These are phyloP conservation scores for Drosophila maculinotata DNA, from an alignment of 2,888 invertebrate genomes.

Conservation along the genomic window DNA sequence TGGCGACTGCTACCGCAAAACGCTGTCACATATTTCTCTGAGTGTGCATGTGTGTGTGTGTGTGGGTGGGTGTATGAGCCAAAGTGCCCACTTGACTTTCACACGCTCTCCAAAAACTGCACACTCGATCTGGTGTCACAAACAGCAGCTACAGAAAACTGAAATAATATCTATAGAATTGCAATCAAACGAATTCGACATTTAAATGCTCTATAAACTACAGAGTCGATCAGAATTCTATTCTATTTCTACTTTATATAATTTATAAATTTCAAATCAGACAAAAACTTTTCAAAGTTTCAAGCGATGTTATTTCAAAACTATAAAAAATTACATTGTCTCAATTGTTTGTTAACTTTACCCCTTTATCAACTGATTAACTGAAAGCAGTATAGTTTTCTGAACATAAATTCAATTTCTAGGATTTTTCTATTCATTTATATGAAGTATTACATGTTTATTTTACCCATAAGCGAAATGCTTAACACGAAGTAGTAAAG, in stretches of 20 bases:
- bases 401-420: too few relatives aligned
- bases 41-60: slow-evolving; percentile 25
- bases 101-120: slow-evolving; percentile 62
- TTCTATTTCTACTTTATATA: too few relatives aligned
- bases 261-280: too few relatives aligned
- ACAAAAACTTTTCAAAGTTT: too few relatives aligned
- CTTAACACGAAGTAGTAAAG: slow-evolving; percentile 10
- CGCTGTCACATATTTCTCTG: slow-evolving; percentile 53
- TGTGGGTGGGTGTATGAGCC: slow-evolving; percentile 28
- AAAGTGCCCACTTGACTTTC: slow-evolving; percentile 73
- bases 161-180: slow-evolving; percentile 25
- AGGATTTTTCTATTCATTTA: too few relatives aligned
- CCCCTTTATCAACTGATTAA: too few relatives aligned
- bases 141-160: slow-evolving; percentile 54
- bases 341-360: too few relatives aligned
- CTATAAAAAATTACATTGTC: too few relatives aligned
- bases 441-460: too few relatives aligned
- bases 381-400: neutral
- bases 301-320: too few relatives aligned
- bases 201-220: neutral
- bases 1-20: slow-evolving; percentile 68
- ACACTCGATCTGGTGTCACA: slow-evolving; percentile 70
- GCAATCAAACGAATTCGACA: neutral
- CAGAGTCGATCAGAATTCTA: too few relatives aligned
- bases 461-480: too few relatives aligned